These are phyloP conservation scores for Cylas formicarius DNA, from an alignment of 1,140 invertebrate genomes.

Conservation along the genomic window DNA sequence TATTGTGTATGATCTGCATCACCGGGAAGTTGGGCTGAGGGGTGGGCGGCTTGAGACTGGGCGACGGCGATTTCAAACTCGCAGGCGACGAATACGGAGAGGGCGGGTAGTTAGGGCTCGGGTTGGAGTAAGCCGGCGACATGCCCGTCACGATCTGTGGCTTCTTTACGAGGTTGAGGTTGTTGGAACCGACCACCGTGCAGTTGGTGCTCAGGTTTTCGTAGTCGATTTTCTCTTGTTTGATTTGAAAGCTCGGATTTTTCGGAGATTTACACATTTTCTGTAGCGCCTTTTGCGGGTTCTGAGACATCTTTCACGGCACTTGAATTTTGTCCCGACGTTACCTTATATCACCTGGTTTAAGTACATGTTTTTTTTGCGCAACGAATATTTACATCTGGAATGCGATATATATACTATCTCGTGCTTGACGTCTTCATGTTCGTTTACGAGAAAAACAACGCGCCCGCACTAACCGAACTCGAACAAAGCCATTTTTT, in stretches of 20 bases:
- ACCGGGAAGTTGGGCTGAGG: constrained; percentile 38
- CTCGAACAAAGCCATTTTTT: constrained; percentile 42
- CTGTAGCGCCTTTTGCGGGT: constrained; percentile 32
- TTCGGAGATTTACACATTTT: constrained; percentile 44
- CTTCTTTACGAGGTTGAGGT: constrained; percentile 40
- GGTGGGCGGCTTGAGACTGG: constrained; percentile 36
- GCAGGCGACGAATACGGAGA: constrained; percentile 38
- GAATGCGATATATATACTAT: constrained; percentile 23
- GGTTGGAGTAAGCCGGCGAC: constrained; percentile 39
- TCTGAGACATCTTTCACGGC: constrained; percentile 40
- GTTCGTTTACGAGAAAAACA: background rate
- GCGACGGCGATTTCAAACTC: constrained; percentile 39
- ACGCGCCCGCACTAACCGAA: constrained; percentile 34
- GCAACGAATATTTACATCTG: constrained; percentile 20
- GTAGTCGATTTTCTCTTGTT: constrained; percentile 38
- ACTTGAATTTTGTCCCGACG: constrained; percentile 19
- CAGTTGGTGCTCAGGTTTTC: constrained; percentile 40
- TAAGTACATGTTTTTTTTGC: constrained; percentile 21
- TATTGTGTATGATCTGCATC: constrained; percentile 41
- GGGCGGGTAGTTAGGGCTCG: constrained; percentile 37
- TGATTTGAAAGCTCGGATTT: constrained; percentile 30
- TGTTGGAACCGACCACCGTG: constrained; percentile 41
- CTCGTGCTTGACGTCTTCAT: constrained; percentile 16
- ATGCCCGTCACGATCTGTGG: constrained; percentile 36
- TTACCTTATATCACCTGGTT: constrained; percentile 23